These are phyloP conservation scores for Benthosema pterotum DNA, from an alignment of 2,797 vertebrate species.

Conservation along the genomic window DNA sequence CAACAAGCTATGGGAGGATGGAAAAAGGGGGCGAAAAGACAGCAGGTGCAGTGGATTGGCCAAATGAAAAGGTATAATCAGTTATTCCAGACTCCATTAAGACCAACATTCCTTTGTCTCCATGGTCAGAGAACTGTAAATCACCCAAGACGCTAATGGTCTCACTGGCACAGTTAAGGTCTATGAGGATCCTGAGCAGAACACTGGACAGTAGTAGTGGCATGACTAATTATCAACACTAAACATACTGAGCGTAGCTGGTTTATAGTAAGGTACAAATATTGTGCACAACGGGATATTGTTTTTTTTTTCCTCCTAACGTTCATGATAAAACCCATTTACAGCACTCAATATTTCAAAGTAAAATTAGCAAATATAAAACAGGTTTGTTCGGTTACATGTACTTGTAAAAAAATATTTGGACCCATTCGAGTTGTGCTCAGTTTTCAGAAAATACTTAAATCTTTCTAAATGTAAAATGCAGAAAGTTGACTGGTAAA, in stretches of 20 bases:
- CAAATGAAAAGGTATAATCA: conserved; percentile 6
- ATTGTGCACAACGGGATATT: not conserved
- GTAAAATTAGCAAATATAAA: conserved; percentile 22
- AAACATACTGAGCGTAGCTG: conserved; percentile 7
- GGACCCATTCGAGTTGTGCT: conserved; percentile 4
- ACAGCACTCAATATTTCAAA: conserved; percentile 22
- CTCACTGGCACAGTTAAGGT: conserved; percentile 50
- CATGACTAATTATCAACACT: conserved; percentile 52
- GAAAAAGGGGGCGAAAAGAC: not conserved
- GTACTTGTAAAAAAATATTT: conserved; percentile 3
- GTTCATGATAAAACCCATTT: conserved; percentile 24
- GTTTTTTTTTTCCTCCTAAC: not conserved
- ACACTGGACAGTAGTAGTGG: not conserved
- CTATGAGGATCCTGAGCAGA: conserved; percentile 45
- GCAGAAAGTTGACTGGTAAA: conserved; percentile 31
- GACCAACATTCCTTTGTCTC: conserved; percentile 9
- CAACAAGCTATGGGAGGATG: conserved; percentile 2
- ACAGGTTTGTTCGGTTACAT: conserved; percentile 4
- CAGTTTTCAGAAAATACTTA: not conserved
- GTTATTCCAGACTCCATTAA: conserved; percentile 35
- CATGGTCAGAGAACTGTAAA: conserved; percentile 21
- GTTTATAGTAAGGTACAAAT: conserved; percentile 22
- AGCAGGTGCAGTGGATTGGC: not conserved
- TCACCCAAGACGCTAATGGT: conserved; percentile 40
- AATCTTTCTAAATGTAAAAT: conserved; percentile 6